Evolutionary conservation across 2,113 vertebrate species (phyloP).

Genomic region (Eclectus roratus): DNA sequence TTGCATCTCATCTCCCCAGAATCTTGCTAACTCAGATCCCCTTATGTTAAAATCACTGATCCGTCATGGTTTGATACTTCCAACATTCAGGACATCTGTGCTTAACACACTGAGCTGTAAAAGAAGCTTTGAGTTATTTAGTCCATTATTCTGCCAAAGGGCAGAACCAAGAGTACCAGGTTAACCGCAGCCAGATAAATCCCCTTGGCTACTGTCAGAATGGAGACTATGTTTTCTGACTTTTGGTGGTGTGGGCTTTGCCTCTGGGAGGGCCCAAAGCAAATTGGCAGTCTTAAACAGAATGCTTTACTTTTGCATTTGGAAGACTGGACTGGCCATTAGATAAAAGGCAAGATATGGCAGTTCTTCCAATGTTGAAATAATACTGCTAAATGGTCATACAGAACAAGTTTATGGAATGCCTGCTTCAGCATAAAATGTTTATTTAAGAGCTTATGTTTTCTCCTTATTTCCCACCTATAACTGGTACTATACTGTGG

Average conservation of each 20-base stretch:
- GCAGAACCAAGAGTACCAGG: neutral
- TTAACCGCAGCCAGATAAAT: neutral
- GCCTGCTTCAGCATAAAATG: neutral
- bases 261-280: neutral
- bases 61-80: neutral
- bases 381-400: neutral
- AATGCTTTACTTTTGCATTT: neutral
- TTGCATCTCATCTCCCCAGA: neutral
- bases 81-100: neutral
- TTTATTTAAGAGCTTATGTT: neutral
- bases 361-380: neutral
- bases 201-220: neutral
- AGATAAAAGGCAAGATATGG: neutral
- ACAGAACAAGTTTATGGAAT: neutral
- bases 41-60: neutral
- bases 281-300: neutral
- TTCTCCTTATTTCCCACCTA: neutral
- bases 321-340: neutral
- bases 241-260: neutral
- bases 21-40: neutral
- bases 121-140: neutral
- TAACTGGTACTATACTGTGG: neutral
- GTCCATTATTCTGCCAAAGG: neutral
- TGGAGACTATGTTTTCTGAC: neutral
- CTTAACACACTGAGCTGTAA: neutral